phyloP scores from a whole-genome alignment of 1,140 invertebrate genomes.

The Drosophila biarmipes region DNA sequence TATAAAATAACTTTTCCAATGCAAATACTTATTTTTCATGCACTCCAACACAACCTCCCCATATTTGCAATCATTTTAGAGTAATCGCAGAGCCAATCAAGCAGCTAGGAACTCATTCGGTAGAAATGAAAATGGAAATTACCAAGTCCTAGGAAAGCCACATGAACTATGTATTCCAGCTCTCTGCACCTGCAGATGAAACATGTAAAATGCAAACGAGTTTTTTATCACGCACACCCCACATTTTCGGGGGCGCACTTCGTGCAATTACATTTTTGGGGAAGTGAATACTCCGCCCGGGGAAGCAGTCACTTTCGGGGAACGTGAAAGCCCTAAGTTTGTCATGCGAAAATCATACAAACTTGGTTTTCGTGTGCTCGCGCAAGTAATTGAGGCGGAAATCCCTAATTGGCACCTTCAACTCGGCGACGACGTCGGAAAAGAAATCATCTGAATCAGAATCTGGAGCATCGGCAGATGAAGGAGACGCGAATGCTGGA shows the following conservation, averaged over 20 bases:
- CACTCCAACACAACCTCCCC: not conserved
- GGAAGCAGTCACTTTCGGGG: conserved; percentile 31
- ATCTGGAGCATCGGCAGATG: conserved; percentile 33
- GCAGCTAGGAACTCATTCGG: conserved; percentile 18
- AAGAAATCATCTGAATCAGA: conserved; percentile 38
- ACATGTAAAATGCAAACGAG: conserved; percentile 72
- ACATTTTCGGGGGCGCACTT: conserved; percentile 25
- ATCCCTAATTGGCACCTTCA: conserved; percentile 83
- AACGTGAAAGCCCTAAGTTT: conserved; percentile 69
- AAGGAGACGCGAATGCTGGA: conserved; percentile 30
- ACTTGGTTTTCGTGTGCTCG: conserved; percentile 80
- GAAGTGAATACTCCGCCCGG: conserved; percentile 54
- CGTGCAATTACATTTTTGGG: conserved; percentile 54
- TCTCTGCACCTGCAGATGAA: conserved; percentile 49
- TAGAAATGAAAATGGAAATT: conserved; percentile 37
- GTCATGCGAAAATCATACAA: conserved; percentile 83
- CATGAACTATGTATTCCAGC: conserved; percentile 51
- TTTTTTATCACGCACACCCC: conserved; percentile 60
- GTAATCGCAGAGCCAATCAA: conserved; percentile 29
- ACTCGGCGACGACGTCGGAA: conserved; percentile 33
- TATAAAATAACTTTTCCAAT: not conserved
- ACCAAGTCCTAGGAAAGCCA: conserved; percentile 37
- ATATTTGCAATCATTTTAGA: conserved; percentile 13
- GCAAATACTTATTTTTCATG: conserved; percentile 5
- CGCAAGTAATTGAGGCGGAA: conserved; percentile 81